These are phyloP conservation scores for Drosophila siamana DNA, from an alignment of 2,888 invertebrate genomes.

Conservation along the genomic window DNA sequence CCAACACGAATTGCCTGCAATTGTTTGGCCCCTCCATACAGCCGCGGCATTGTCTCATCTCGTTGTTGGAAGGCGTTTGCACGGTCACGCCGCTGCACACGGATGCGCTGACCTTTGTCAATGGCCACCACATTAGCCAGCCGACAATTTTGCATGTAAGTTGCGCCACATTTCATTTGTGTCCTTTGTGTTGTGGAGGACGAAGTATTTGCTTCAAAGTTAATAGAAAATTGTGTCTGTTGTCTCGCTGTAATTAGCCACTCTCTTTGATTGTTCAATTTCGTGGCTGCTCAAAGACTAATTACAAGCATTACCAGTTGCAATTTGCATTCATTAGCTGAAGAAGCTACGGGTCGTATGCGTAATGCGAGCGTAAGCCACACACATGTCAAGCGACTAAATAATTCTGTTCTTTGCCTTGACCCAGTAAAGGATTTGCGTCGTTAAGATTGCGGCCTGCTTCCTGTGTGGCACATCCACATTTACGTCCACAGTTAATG, in stretches of 20 bases:
- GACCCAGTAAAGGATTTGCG: conserved; percentile 46
- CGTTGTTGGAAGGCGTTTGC: conserved; percentile 96
- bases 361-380: conserved; percentile 27
- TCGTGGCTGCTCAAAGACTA: too few species aligned
- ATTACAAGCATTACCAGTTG: neutral
- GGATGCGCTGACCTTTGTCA: conserved; percentile 97
- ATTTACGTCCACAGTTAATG: conserved; percentile 14
- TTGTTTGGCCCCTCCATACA: conserved; percentile 96
- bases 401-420: conserved; percentile 51
- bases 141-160: conserved; percentile 94
- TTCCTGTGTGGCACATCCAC: conserved; percentile 10
- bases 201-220: too few species aligned
- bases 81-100: conserved; percentile 96
- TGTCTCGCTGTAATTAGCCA: too few species aligned
- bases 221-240: too few species aligned
- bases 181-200: too few species aligned
- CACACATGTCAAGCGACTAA: conserved; percentile 27
- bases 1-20: conserved; percentile 92
- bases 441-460: neutral
- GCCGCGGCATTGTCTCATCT: conserved; percentile 97
- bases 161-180: conserved; percentile 29
- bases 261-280: neutral
- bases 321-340: conserved; percentile 44
- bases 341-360: conserved; percentile 27
- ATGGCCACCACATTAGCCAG: conserved; percentile 96